Conservation (phyloP, 2,888 invertebrate species). For the Portevinia maculata region DNA sequence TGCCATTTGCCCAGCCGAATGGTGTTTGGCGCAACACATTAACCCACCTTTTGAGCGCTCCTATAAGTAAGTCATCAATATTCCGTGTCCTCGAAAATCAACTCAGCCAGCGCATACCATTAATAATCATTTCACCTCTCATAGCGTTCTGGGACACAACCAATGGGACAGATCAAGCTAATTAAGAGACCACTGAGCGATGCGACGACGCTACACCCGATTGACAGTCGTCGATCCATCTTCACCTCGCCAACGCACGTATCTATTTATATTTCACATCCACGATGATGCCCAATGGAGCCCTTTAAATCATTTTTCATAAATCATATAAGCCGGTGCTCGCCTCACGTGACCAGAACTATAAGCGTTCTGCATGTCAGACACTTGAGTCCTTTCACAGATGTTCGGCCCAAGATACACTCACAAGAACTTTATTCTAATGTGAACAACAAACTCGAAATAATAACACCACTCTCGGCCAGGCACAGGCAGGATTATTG, state of each 20-base stretch:
- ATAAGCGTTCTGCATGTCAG: conserved; percentile 39
- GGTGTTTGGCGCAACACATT: conserved; percentile 24
- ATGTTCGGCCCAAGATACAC: conserved; percentile 12
- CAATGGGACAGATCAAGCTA: conserved; percentile 60
- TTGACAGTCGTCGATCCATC: conserved; percentile 71
- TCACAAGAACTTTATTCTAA: conserved; percentile 47
- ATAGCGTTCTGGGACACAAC: conserved; percentile 23
- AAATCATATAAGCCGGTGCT: conserved; percentile 74
- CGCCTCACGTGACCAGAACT: conserved; percentile 63
- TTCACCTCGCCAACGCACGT: conserved; percentile 44
- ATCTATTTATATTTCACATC: conserved; percentile 57
- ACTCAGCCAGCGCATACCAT: conserved; percentile 34
- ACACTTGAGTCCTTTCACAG: conserved; percentile 4
- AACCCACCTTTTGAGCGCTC: conserved; percentile 45
- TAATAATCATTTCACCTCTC: conserved; percentile 49
- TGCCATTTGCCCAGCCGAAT: not conserved
- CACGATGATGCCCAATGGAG: conserved; percentile 32
- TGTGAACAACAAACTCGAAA: conserved; percentile 30
- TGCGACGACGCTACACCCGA: conserved; percentile 36
- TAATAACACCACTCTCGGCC: not conserved
- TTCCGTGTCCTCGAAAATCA: conserved; percentile 64
- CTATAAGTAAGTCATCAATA: conserved; percentile 53
- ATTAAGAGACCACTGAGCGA: conserved; percentile 69
- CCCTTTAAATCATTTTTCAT: conserved; percentile 76
- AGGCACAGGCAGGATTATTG: conserved; percentile 57